phyloP scores from a whole-genome alignment of 1,140 invertebrate species.

The Elymnias hypermnestra region DNA sequence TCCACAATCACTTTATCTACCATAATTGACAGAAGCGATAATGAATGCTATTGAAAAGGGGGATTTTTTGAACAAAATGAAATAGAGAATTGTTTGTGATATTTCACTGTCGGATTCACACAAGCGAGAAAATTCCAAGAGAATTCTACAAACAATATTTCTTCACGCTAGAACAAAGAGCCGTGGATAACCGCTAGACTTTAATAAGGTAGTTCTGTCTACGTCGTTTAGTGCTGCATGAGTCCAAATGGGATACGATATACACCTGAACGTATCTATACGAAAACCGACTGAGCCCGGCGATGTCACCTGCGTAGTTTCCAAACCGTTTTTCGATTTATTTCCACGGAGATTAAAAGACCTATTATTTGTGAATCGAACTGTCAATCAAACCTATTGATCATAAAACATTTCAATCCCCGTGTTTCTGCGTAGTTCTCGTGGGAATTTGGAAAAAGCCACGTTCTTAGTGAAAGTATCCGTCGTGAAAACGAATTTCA shows the following conservation, averaged over 20 bases:
- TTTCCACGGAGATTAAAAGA: no score
- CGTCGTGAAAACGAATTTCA: no score
- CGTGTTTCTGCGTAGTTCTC: no score
- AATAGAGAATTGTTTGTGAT: slow-evolving; percentile 1
- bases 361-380: no score
- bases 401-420: no score
- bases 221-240: slow-evolving; percentile 23
- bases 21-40: neutral
- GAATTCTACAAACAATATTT: slow-evolving; percentile 32
- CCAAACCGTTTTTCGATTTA: neutral
- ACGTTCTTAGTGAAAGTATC: no score
- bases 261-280: slow-evolving; percentile 1
- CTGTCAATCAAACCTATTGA: no score
- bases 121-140: neutral
- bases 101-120: slow-evolving; percentile 1
- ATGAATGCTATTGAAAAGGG: no score
- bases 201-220: slow-evolving; percentile 41
- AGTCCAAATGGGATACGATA: slow-evolving; percentile 6
- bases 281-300: neutral
- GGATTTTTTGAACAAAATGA: no score
- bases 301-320: no score
- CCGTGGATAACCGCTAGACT: slow-evolving; percentile 30
- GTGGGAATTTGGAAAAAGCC: no score
- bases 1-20: neutral
- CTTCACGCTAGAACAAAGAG: slow-evolving; percentile 25